Evolutionary conservation across 92 coral and sea anemone species (phyloP), one percentile per base, ranked within the genome.

Genomic region (Epizoanthus stellaris): DNA sequence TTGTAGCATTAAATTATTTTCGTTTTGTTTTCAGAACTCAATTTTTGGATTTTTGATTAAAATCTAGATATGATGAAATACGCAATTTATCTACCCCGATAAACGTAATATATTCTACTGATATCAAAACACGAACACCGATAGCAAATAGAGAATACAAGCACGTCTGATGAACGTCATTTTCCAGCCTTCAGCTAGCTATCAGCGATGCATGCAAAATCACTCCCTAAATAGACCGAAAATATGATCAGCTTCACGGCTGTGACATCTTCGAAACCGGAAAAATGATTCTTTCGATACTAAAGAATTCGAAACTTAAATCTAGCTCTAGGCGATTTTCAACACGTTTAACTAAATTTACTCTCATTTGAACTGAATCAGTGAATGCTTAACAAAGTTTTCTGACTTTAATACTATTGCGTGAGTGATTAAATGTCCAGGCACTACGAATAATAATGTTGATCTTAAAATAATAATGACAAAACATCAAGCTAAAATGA

Each of bases 221-320:
- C 42, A 17, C 39, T 68, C 45, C 73, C 30, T 38, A 14, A n/a
- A 67, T 13, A 67, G 1, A 68, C 15, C 17, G 8, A 38, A 38
- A 67, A 34, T 13, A 36, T 7, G 16, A 68, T 19, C 10, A 42
- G 4, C 38, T 52, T 45, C 77, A 19, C 56, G 4, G 77, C 77
- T 72, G 77, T 72, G 58, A 4, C 59, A 72, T 23, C 20, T 72
- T 47, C 77, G 77, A 72, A 72, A 72, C 77, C 77, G 60, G 75
- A 70, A 72, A 70, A 71, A 42, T 21, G 6, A 0, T 0, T 71
- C 76, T 72, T 72, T 72, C 57, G 77, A 72, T 15, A 72, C 59
- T 72, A 52, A 5, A 68, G 69, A 25, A 68, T 72, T 72, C 56
- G 40, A 72, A 70, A 70, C 54, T 70, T 42, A 70, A 70, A 1